Conservation (phyloP, 2,888 invertebrate genomes). For the Melieria picta region DNA sequence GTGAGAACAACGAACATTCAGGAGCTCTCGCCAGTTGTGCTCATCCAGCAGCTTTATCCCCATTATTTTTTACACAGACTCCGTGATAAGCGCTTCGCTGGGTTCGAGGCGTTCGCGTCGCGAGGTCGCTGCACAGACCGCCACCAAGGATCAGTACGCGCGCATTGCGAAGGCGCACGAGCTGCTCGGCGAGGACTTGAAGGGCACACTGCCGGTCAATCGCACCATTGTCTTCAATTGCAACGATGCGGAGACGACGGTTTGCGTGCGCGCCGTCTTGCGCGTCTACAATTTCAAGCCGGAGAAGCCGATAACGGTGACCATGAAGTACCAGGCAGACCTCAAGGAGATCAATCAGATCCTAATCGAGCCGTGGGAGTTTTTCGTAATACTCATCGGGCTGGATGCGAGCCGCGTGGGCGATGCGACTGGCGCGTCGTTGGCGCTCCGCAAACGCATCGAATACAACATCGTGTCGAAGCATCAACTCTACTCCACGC, state of each 20-base stretch:
- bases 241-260: conserved; percentile 57
- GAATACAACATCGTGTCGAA: conserved; percentile 65
- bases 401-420: conserved; percentile 56
- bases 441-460: conserved; percentile 55
- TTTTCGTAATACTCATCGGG: conserved; percentile 61
- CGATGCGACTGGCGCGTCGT: conserved; percentile 50
- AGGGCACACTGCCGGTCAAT: conserved; percentile 61
- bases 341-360: conserved; percentile 63
- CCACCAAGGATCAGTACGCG: conserved; percentile 59
- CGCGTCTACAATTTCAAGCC: conserved; percentile 60
- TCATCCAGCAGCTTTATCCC: not conserved
- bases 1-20: conserved; percentile 18
- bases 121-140: conserved; percentile 51
- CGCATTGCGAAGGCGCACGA: conserved; percentile 57
- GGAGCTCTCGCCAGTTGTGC: conserved; percentile 2
- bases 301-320: conserved; percentile 56
- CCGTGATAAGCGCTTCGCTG: conserved; percentile 33
- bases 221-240: conserved; percentile 66
- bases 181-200: conserved; percentile 59
- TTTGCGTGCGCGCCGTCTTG: conserved; percentile 61
- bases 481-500: conserved; percentile 56
- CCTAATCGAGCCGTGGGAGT: conserved; percentile 64
- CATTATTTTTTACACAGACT: no score
- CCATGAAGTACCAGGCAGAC: conserved; percentile 60
- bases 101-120: conserved; percentile 49